These are phyloP conservation scores for Cloeon dipterum DNA, from an alignment of 2,888 invertebrate species.

Conservation along the genomic window DNA sequence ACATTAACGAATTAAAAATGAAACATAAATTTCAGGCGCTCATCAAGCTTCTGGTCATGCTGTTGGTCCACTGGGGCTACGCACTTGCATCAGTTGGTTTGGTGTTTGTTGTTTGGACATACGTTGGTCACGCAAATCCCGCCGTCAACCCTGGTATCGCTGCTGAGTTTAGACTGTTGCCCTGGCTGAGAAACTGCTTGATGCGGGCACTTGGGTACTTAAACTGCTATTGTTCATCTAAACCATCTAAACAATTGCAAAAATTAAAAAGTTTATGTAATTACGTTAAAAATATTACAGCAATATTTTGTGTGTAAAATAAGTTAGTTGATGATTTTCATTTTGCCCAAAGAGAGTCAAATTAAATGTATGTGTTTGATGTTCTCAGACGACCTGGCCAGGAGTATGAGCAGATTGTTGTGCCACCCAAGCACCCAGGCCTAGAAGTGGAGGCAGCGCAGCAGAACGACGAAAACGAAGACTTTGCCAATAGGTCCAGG, in stretches of 20 bases:
- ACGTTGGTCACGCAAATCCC: conserved; percentile 86
- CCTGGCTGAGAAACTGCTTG: conserved; percentile 49
- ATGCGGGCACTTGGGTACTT: conserved; percentile 54
- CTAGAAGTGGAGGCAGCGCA: conserved; percentile 63
- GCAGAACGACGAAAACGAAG: conserved; percentile 84
- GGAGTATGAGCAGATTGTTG: conserved; percentile 68
- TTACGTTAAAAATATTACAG: no score
- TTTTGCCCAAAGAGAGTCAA: no score
- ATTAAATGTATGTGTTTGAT: no score
- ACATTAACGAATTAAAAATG: no score
- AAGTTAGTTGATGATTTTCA: no score
- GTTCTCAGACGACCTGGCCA: conserved; percentile 42
- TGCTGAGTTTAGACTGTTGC: conserved; percentile 56
- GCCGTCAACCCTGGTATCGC: conserved; percentile 84
- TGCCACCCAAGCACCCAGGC: conserved; percentile 58
- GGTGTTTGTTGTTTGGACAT: conserved; percentile 72
- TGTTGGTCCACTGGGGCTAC: conserved; percentile 83
- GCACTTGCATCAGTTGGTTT: conserved; percentile 62
- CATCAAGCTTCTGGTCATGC: conserved; percentile 70
- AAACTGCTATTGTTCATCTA: conserved; percentile 5
- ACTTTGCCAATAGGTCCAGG: conserved; percentile 73
- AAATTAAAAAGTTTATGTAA: neutral
- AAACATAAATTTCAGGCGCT: no score
- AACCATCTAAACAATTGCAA: conserved; percentile 3
- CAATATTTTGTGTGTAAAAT: no score